Percentiles rank a stretch among this genome's conserved stretches.
Evolutionary conservation across 2,888 invertebrate genomes (phyloP).

Genomic region (Lordiphosa andalusiaca): DNA sequence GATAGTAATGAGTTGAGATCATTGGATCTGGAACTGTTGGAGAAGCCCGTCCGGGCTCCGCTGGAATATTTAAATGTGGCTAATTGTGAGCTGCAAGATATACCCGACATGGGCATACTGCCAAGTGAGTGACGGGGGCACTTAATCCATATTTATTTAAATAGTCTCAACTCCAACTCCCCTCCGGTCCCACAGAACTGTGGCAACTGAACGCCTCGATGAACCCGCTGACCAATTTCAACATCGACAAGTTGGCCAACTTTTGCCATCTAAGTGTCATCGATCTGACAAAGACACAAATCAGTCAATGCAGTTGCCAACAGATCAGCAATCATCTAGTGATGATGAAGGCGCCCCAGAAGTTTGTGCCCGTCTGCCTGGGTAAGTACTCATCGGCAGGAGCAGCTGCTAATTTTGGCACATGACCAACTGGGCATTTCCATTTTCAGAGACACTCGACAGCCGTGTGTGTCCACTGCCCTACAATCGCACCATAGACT

Average conservation of each 20-base stretch:
- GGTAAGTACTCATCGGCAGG: constrained; percentile 58
- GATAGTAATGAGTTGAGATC: constrained; percentile 78
- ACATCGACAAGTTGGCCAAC: constrained; percentile 82
- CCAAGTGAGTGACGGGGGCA: constrained; percentile 78
- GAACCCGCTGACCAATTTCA: constrained; percentile 81
- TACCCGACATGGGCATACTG: constrained; percentile 84
- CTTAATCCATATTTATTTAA: neutral
- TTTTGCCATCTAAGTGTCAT: constrained; percentile 84
- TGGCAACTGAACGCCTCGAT: constrained; percentile 84
- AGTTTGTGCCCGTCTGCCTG: constrained; percentile 76
- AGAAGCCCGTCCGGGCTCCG: constrained; percentile 83
- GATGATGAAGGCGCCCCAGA: constrained; percentile 64
- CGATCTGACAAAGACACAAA: constrained; percentile 80
- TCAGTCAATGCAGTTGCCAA: constrained; percentile 76
- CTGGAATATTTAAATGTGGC: constrained; percentile 83
- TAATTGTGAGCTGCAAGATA: constrained; percentile 82
- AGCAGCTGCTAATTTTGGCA: constrained; percentile 64
- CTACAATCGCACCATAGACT: constrained; percentile 75
- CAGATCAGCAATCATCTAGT: constrained; percentile 75
- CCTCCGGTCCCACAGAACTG: constrained; percentile 81
- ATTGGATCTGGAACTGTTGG: constrained; percentile 70
- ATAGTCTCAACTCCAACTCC: neutral
- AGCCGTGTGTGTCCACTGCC: constrained; percentile 71
- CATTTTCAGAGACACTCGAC: constrained; percentile 63
- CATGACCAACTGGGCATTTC: constrained; percentile 47